Percentiles rank a stretch among this genome's conserved stretches.
Conservation (phyloP, 2,888 invertebrate species). For the Microchrysa polita region DNA sequence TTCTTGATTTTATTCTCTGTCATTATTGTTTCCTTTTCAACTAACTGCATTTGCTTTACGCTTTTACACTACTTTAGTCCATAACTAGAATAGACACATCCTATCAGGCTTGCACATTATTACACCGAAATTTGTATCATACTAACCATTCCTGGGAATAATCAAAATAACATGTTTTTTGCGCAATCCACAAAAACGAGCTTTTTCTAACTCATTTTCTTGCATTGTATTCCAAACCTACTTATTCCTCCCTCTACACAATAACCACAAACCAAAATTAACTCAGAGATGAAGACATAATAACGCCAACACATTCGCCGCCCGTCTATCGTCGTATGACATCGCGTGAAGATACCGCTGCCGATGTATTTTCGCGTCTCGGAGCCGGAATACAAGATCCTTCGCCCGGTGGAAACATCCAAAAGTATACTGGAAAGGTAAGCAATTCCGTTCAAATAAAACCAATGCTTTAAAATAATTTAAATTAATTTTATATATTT, state of each 20-base stretch:
- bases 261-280: constrained; percentile 24
- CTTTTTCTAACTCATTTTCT: constrained; percentile 3
- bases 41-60: too few species aligned
- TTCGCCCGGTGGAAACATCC: constrained; percentile 58
- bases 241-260: constrained; percentile 17
- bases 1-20: too few species aligned
- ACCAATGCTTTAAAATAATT: neutral
- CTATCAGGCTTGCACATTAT: too few species aligned
- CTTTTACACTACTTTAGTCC: too few species aligned
- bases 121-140: too few species aligned
- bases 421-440: constrained; percentile 57
- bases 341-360: constrained; percentile 55
- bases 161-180: too few species aligned
- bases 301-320: constrained; percentile 52
- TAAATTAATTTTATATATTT: neutral
- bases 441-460: constrained; percentile 9
- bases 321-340: constrained; percentile 56
- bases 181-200: too few species aligned
- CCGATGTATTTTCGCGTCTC: constrained; percentile 58
- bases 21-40: too few species aligned
- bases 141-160: too few species aligned
- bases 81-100: too few species aligned
- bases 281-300: constrained; percentile 52
- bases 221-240: constrained; percentile 2
- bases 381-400: constrained; percentile 58